Conservation (phyloP, 2,888 invertebrate species). For the Thumatha senex region DNA sequence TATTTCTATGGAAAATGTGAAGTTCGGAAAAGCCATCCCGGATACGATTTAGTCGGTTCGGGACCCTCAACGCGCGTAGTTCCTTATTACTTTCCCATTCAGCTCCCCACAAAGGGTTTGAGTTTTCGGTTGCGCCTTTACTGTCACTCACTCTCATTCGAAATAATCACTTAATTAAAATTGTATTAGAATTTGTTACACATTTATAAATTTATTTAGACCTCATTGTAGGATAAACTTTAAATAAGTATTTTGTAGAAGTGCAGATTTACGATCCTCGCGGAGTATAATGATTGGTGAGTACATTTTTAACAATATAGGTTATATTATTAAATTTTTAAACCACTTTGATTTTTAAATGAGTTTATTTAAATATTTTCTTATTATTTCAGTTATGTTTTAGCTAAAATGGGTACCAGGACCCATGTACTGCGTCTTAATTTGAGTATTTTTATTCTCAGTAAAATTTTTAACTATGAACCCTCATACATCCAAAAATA, state of each 20-base stretch:
- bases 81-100: constrained; percentile 32
- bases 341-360: too few species aligned
- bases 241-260: constrained; percentile 57
- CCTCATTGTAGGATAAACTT: constrained; percentile 51
- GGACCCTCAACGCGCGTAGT: constrained; percentile 65
- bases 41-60: constrained; percentile 73
- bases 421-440: too few species aligned
- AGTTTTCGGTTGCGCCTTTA: constrained; percentile 29
- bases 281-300: constrained; percentile 76
- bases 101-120: constrained; percentile 25
- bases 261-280: constrained; percentile 56
- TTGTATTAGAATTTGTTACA: constrained; percentile 6
- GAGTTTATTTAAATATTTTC: too few species aligned
- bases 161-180: neutral
- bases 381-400: too few species aligned
- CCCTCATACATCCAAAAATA: too few species aligned
- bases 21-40: constrained; percentile 70
- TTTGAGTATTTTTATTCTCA: too few species aligned
- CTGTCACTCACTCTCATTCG: constrained; percentile 1
- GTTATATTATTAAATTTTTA: too few species aligned
- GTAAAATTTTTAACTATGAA: too few species aligned
- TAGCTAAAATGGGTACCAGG: too few species aligned
- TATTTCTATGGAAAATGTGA: constrained; percentile 54
- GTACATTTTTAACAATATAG: constrained; percentile 37
- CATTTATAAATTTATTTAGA: constrained; percentile 18